Percentiles rank a stretch among this genome's conserved stretches.
These are phyloP conservation scores for Diloba caeruleocephala DNA, from an alignment of 2,888 invertebrate genomes.

Conservation along the genomic window DNA sequence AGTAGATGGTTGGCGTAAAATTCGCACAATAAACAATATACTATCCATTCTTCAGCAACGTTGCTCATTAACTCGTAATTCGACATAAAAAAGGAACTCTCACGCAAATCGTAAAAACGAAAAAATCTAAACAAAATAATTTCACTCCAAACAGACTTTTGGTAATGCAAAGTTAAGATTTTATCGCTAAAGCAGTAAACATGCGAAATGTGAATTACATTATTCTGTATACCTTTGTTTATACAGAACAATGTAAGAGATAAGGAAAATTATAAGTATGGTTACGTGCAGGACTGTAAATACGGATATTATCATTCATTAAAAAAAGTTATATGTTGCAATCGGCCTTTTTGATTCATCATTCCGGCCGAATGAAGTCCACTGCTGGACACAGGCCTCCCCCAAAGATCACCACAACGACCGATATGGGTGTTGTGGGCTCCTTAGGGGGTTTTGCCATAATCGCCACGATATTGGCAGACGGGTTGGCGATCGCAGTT, in stretches of 20 bases:
- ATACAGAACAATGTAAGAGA: neutral
- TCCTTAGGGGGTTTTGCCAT: too few species aligned
- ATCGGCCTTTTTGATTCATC: neutral
- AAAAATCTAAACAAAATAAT: constrained; percentile 30
- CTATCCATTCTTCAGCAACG: constrained; percentile 17
- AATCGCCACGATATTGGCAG: too few species aligned
- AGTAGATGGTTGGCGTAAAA: neutral
- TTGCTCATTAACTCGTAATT: constrained; percentile 17
- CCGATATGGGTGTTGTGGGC: too few species aligned
- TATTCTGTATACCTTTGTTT: neutral
- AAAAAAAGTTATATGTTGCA: neutral
- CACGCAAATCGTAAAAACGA: constrained; percentile 39
- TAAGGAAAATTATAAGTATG: neutral
- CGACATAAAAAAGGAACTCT: constrained; percentile 20
- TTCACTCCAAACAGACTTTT: constrained; percentile 5
- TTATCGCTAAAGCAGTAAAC: neutral
- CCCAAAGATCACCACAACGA: too few species aligned
- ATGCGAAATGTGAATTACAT: constrained; percentile 12
- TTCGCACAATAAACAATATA: constrained; percentile 10
- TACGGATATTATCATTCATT: neutral
- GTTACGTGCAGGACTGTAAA: constrained; percentile 1
- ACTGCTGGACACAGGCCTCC: too few species aligned
- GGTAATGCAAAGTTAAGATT: neutral
- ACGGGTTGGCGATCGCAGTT: too few species aligned
- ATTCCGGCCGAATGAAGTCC: too few species aligned